phyloP scores from a whole-genome alignment of 2,113 vertebrate genomes.

The Oceanodroma tethys region DNA sequence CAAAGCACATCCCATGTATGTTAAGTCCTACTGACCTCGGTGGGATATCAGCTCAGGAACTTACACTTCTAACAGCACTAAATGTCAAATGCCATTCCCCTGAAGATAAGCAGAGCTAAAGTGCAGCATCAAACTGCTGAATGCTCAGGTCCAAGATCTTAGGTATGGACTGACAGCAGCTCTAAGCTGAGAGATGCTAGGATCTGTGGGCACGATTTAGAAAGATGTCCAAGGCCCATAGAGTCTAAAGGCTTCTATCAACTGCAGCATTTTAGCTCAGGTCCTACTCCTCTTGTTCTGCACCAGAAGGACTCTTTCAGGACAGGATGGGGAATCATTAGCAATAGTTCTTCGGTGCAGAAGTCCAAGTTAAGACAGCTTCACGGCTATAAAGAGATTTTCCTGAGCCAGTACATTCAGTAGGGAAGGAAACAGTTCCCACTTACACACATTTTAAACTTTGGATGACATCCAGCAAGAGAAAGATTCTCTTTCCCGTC shows the following conservation, averaged over 20 bases:
- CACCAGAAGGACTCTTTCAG: background rate
- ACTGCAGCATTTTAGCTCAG: background rate
- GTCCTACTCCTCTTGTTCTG: background rate
- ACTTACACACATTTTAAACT: background rate
- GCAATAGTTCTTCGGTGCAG: background rate
- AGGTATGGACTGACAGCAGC: background rate
- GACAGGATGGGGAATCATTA: background rate
- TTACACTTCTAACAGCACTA: background rate
- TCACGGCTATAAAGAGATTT: background rate
- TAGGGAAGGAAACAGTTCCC: background rate
- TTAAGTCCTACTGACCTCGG: background rate
- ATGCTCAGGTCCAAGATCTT: background rate
- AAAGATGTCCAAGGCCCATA: background rate
- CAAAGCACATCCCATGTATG: background rate
- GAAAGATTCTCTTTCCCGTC: background rate
- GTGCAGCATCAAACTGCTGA: background rate
- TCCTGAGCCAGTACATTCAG: background rate
- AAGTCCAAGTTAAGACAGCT: background rate
- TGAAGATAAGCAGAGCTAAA: background rate
- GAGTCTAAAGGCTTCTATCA: background rate
- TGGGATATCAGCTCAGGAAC: background rate
- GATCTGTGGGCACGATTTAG: fast-evolving
- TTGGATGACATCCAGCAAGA: background rate
- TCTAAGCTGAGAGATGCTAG: background rate
- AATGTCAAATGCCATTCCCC: background rate